Evolutionary conservation across 2,797 vertebrate genomes (phyloP), one percentile per base, ranked within the genome.

Genomic region (Sebastiscus albofasciatus): DNA sequence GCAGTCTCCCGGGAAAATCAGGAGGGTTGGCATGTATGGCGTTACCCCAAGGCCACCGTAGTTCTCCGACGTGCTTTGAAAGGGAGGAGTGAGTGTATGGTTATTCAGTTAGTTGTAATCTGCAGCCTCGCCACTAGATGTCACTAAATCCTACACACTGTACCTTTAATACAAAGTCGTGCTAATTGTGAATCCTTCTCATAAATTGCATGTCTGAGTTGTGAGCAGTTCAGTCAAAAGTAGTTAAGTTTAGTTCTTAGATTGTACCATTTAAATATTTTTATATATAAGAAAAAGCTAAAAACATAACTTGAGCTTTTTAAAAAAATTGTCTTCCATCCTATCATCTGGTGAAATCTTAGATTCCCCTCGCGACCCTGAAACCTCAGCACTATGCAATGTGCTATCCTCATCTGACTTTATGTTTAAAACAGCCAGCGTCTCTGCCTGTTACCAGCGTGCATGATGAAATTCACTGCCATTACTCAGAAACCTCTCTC

Each of bases 401-500:
- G 27, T 36, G 2, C 6, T n/a, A 24, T 59, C 2, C 10, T 42
- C 5, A 8, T 29, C 46, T 8, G 4, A 8, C 14, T 20, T 14
- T 11, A 27, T 13, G 12, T 9, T 18, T 11, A 9, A 14, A 14
- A 13, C 31, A 29, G 58, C 16, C 11, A 18, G 36, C 18, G 5
- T 69, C 16, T 72, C 69, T 75, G 59, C 70, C 39, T 59, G 24
- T 46, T 18, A 75, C 10, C 31, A 31, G 68, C 31, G 16, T 24
- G 56, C 42, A 29, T 75, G 66, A 70, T 85, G 75, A 79, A 78
- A 77, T 58, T 71, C 6, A 5, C 69, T 56, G 2, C 56, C 9
- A 31, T 24, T 65, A 67, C 22, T 36, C 4, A 20, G 54, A 91
- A 75, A 75, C 14, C 1, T 85, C 72, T 75, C 66, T 92, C 67